Evolutionary conservation across 2,797 vertebrate genomes (phyloP), one percentile per base, ranked within the genome.

Genomic region (Tokudaia muenninki): DNA sequence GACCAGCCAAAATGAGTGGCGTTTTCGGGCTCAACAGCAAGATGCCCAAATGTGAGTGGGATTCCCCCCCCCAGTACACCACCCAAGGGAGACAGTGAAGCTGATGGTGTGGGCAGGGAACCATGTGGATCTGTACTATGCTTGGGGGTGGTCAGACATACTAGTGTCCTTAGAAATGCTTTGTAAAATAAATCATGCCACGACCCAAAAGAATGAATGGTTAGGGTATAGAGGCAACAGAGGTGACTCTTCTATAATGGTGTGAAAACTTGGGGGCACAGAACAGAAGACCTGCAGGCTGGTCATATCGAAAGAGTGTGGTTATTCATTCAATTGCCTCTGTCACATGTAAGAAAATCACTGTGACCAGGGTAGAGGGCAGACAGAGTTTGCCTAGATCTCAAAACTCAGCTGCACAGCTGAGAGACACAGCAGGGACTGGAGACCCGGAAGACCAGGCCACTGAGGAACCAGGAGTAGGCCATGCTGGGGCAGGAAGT

Each of bases 401-500:
- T 44, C 55, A 31, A 16, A 55, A 47, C 31, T 87, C 34, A 75
- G 16, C 31, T 59, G 37, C 72, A 65, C 65, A 77, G 19, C 52
- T 29, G 17, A 63, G 50, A 80, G 16, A 31, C 6, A 14, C 16
- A n/a, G 1, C 17, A 59, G 55, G 6, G 34, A 1, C 50, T 6
- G 1, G 72, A 90, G 16, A n/a, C 67, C 31, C 74, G 10, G 70
- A 74, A 75, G 57, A 29, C 10, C 77, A 47, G 13, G 19, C 26
- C 22, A 22, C 89, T 12, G 19, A 61, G n/a, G 8, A 65, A 77
- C 55, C 52, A 6, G 57, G 1, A 19, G 17, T 16, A 84, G 10
- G 1, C 34, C 9, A 3, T 6, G 2, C 0, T 24, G 14, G 41
- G 13, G 0, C 1, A 8, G 22, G 16, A 4, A 13, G 24, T 50